Conservation (phyloP, 2,888 invertebrate genomes). For the Eupithecia insigniata region DNA sequence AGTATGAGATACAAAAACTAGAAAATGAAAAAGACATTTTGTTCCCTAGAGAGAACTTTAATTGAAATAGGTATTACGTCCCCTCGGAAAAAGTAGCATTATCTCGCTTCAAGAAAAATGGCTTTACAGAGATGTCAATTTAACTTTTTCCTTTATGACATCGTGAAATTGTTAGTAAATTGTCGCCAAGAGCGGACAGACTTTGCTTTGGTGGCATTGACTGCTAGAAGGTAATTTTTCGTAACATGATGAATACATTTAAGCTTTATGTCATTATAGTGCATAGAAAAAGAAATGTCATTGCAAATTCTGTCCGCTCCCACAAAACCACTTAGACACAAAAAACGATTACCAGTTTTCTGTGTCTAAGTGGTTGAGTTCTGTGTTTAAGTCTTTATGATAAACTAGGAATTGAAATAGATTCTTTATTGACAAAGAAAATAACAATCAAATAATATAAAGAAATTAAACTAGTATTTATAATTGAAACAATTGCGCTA, state of each 20-base stretch:
- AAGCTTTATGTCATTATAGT: no score
- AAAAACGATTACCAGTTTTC: no score
- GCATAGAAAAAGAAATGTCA: no score
- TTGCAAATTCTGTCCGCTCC: no score
- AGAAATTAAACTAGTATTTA: no score
- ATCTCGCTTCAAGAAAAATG: constrained; percentile 5
- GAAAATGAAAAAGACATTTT: neutral
- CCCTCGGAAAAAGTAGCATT: constrained; percentile 3
- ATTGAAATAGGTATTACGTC: constrained; percentile 16
- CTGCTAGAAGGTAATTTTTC: neutral
- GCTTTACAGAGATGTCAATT: constrained; percentile 16
- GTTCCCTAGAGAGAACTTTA: constrained; percentile 6
- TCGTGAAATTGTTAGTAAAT: neutral
- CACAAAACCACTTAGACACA: no score
- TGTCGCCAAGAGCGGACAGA: neutral
- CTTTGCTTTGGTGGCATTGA: neutral
- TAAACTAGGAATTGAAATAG: no score
- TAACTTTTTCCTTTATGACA: constrained; percentile 18
- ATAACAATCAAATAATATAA: no score
- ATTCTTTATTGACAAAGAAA: no score
- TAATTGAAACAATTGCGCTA: no score
- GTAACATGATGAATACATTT: neutral
- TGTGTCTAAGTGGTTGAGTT: no score
- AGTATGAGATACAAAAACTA: neutral
- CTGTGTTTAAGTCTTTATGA: no score